Conservation (phyloP, 2,113 vertebrate genomes). For the Mobula birostris region DNA sequence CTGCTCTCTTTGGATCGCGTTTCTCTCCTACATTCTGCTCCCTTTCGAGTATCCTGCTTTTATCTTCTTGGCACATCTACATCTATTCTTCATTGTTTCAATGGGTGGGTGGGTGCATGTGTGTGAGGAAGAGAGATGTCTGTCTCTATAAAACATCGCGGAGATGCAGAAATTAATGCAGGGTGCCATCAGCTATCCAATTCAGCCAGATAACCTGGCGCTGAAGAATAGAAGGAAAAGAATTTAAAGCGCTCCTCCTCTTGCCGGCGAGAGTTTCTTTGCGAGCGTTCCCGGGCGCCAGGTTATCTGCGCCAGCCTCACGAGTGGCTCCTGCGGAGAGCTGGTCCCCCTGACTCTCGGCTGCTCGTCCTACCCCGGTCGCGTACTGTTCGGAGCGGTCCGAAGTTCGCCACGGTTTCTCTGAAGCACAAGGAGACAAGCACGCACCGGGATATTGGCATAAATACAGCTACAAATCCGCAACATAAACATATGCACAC, state of each 20-base stretch:
- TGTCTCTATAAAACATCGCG: background rate
- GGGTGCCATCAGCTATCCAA: background rate
- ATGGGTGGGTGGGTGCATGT: background rate
- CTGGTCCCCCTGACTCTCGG: background rate
- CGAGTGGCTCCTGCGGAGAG: no score
- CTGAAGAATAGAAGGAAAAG: background rate
- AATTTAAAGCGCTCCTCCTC: background rate
- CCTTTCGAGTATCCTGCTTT: slow-evolving; percentile 3
- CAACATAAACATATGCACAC: background rate
- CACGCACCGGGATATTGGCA: no score
- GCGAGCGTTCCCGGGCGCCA: background rate
- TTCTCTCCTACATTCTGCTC: slow-evolving; percentile 3
- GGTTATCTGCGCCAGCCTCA: background rate
- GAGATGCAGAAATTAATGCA: background rate
- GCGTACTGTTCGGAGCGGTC: background rate
- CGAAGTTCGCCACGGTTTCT: background rate
- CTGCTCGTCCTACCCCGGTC: background rate
- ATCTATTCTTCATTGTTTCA: slow-evolving; percentile 17
- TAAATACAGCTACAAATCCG: background rate
- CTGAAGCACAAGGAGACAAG: no score
- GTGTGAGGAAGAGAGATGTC: background rate
- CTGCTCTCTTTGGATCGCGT: background rate
- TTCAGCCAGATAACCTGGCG: slow-evolving; percentile 5
- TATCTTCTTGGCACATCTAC: slow-evolving; percentile 27
- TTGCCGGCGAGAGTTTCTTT: background rate